Evolutionary conservation across 2,888 invertebrate species (phyloP), one percentile per base, ranked within the genome.

Genomic region (Eupithecia pulchellata): DNA sequence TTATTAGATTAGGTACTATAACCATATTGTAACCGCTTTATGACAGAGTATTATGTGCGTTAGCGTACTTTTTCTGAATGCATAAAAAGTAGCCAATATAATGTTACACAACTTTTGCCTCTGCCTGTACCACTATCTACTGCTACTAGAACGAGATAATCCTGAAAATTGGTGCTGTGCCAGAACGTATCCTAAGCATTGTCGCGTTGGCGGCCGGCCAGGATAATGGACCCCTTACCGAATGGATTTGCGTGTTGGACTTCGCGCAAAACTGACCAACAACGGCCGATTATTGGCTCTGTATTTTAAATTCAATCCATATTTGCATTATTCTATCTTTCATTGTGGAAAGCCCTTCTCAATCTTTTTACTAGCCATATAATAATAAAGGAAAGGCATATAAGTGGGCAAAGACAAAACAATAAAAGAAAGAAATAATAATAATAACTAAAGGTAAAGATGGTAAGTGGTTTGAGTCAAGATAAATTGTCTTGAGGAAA

Each of bases 121-220:
- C 42, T 60, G 60, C 60, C 14, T 62, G 39, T 61, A 17, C 60
- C 57, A 25, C 29, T 71, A 63, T 63, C 64, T 72, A 69, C 60
- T 72, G 68, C 75, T 79, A 80, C 82, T 77, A 81, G 79, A 80
- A 86, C 79, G 84, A 85, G 85, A 86, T 88, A 88, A 89, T 88
- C 87, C 86, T 80, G 81, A 81, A 77, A 82, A 86, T 86, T 89
- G 89, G 88, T 86, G 81, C 82, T 79, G 84, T 87, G 91, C 91
- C 91, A 91, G 86, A 82, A 85, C 81, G 82, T 82, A 84, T 84
- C 84, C 85, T 84, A 81, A 80, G 82, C 77, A 80, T 81, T 83
- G 83, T 81, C 77, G 83, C 77, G 79, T 87, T 91, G 91, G 91
- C 90, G 73, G 77, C 77, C 77, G 71, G 90, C 91, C 91, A 91